Conservation (phyloP, 2,113 vertebrate genomes). For the Dolichotis patagonum region DNA sequence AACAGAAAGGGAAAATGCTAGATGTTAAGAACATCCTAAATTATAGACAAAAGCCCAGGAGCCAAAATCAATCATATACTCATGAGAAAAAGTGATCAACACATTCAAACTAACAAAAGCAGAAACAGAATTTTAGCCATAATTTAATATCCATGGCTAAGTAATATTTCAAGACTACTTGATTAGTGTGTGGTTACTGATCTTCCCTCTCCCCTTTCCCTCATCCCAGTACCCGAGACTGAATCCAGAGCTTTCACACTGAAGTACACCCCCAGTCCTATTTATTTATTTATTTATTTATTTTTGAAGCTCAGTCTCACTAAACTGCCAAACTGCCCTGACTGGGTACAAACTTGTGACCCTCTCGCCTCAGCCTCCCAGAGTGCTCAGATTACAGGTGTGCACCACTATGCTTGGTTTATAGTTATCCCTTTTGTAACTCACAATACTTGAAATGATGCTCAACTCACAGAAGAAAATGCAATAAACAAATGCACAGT, state of each 20-base stretch:
- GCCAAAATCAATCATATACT: background rate
- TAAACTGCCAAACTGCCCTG: background rate
- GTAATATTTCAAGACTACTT: background rate
- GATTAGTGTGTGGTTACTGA: background rate
- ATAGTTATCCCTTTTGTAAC: background rate
- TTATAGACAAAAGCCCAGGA: background rate
- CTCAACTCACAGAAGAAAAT: background rate
- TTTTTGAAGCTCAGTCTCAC: background rate
- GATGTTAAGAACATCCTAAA: background rate
- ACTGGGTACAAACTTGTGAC: background rate
- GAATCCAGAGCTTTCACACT: background rate
- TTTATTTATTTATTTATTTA: background rate
- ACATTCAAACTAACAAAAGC: background rate
- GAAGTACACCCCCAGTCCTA: background rate
- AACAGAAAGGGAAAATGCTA: background rate
- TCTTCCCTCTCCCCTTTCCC: background rate
- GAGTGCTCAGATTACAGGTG: background rate
- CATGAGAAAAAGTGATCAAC: background rate
- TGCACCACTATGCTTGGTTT: background rate
- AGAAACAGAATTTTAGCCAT: background rate
- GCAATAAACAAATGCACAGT: background rate
- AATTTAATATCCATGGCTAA: background rate
- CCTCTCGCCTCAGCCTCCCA: background rate
- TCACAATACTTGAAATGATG: constrained; percentile 22
- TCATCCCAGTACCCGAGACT: background rate